Conservation (phyloP, 2,113 vertebrate genomes). For the Sinocyclocheilus anophthalmus region DNA sequence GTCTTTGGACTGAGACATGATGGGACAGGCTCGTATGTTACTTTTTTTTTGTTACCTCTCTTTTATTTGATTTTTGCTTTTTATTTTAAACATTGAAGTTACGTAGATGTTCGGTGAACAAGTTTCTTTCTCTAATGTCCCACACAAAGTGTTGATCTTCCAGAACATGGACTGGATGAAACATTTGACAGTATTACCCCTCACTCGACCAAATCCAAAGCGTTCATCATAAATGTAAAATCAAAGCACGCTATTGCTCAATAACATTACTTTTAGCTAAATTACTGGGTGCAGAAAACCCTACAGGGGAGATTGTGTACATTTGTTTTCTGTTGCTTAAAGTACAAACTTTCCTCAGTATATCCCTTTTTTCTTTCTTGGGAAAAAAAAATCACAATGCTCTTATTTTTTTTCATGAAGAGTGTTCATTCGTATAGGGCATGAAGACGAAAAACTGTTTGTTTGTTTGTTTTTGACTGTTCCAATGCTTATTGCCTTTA, state of each 20-base stretch:
- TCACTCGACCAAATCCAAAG: conserved; percentile 55
- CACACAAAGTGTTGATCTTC: conserved; percentile 43
- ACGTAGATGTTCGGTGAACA: conserved; percentile 48
- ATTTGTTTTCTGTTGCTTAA: conserved; percentile 54
- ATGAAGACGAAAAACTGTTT: conserved; percentile 39
- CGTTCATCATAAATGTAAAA: conserved; percentile 46
- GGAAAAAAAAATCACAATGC: conserved; percentile 46
- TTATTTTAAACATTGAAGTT: conserved; percentile 52
- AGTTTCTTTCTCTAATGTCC: conserved; percentile 48
- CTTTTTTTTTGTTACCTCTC: conserved; percentile 40
- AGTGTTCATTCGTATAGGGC: conserved; percentile 59
- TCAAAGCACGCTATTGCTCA: conserved; percentile 47
- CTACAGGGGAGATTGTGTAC: conserved; percentile 55
- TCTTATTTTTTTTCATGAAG: conserved; percentile 52
- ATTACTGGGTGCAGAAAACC: conserved; percentile 52
- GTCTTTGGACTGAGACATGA: conserved; percentile 46
- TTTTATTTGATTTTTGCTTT: conserved; percentile 37
- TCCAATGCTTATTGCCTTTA: conserved; percentile 56
- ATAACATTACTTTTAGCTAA: conserved; percentile 44
- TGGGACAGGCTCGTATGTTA: conserved; percentile 54
- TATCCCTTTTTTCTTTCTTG: conserved; percentile 39
- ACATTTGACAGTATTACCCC: conserved; percentile 61
- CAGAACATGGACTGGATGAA: conserved; percentile 53
- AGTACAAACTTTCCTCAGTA: conserved; percentile 42
- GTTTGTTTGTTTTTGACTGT: conserved; percentile 55